phyloP scores from a whole-genome alignment of 1,140 invertebrate genomes.

The Ceratina japonica region DNA sequence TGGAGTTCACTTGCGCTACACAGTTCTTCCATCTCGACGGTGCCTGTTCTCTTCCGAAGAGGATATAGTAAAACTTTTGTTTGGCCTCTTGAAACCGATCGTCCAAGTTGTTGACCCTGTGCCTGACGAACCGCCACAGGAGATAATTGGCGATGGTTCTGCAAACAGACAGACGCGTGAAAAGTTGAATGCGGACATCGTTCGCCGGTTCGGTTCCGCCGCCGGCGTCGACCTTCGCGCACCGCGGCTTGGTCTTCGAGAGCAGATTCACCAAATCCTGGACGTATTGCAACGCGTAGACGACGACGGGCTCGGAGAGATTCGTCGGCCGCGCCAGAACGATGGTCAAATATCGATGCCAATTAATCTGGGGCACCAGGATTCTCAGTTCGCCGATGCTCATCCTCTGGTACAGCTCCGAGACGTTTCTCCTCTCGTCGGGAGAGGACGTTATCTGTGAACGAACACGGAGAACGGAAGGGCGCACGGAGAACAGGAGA shows the following conservation, averaged over 20 bases:
- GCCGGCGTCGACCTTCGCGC: neutral
- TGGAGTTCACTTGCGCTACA: constrained; percentile 89
- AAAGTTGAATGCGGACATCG: too few relatives aligned
- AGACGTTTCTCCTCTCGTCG: constrained; percentile 90
- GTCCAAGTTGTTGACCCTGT: constrained; percentile 92
- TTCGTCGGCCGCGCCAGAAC: constrained; percentile 83
- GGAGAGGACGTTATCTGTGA: constrained; percentile 87
- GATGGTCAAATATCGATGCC: constrained; percentile 86
- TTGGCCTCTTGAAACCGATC: constrained; percentile 84
- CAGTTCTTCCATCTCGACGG: constrained; percentile 91
- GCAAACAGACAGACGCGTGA: too few relatives aligned
- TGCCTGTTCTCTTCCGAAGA: constrained; percentile 87
- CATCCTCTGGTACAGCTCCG: constrained; percentile 89
- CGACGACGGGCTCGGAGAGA: constrained; percentile 84
- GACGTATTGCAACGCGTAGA: constrained; percentile 87
- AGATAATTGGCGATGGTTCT: constrained; percentile 87
- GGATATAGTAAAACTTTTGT: constrained; percentile 84
- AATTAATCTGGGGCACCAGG: constrained; percentile 88
- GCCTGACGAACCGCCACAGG: constrained; percentile 92
- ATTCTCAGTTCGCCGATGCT: constrained; percentile 84
- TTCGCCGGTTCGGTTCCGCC: neutral
- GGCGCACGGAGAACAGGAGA: too few relatives aligned
- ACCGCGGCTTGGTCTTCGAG: constrained; percentile 75
- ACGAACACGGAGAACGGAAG: neutral
- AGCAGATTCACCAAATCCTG: constrained; percentile 79